Evolutionary conservation across 2,797 vertebrate species (phyloP).

Genomic region (Lerista edwardsae): DNA sequence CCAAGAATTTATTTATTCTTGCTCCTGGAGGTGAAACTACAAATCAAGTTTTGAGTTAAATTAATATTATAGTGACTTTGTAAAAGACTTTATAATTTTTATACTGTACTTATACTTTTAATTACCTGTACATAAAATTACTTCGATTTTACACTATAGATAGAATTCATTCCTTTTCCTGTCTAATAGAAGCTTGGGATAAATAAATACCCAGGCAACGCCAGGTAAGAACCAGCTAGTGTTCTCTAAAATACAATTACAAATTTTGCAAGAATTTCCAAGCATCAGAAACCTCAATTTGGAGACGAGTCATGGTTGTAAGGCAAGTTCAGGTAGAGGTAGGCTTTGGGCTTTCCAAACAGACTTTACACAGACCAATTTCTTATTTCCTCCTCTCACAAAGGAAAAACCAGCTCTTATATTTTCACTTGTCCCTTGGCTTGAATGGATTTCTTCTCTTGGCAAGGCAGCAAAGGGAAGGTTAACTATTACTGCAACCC

Average conservation of each 20-base stretch:
- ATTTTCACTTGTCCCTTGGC: rapidly evolving
- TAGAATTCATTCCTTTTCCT: too few relatives aligned
- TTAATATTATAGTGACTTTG: too few relatives aligned
- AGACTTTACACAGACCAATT: rapidly evolving
- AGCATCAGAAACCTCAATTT: background rate
- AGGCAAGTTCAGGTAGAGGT: background rate
- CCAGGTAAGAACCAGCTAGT: too few relatives aligned
- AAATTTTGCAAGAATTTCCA: background rate
- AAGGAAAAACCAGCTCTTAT: rapidly evolving
- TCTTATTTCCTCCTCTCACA: background rate
- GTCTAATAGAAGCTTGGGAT: too few relatives aligned
- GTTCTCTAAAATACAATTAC: conserved; percentile 19
- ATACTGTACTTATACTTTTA: too few relatives aligned
- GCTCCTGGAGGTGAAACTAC: too few relatives aligned
- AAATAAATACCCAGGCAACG: too few relatives aligned
- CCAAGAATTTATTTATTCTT: too few relatives aligned
- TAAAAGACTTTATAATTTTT: too few relatives aligned
- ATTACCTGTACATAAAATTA: too few relatives aligned
- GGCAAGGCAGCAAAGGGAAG: background rate
- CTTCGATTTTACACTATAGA: too few relatives aligned
- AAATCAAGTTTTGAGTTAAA: too few relatives aligned
- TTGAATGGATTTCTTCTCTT: background rate
- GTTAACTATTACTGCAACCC: background rate
- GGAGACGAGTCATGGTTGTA: background rate
- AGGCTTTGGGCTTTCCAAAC: rapidly evolving